phyloP scores from a whole-genome alignment of 1,140 invertebrate genomes.

The Dendroctonus valens region DNA sequence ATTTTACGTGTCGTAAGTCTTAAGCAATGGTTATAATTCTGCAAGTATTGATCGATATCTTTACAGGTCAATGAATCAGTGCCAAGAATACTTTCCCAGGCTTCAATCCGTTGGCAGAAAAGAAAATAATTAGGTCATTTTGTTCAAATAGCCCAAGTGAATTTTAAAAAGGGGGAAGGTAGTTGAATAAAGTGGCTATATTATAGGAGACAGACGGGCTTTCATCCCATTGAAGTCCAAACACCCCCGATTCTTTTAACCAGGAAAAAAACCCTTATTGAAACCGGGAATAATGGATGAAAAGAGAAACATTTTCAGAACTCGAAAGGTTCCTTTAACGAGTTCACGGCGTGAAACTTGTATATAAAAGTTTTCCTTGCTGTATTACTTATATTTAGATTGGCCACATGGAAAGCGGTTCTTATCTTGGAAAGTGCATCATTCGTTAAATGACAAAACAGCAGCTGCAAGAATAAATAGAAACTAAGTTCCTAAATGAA shows the following conservation, averaged over 20 bases:
- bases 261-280: conserved; percentile 3
- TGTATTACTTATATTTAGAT: too few species aligned
- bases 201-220: conserved; percentile 26
- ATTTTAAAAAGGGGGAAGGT: conserved; percentile 19
- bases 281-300: conserved; percentile 9
- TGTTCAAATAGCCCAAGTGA: conserved; percentile 19
- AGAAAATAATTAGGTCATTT: conserved; percentile 26
- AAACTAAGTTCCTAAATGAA: too few species aligned
- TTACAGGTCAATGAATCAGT: too few species aligned
- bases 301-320: neutral
- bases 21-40: too few species aligned
- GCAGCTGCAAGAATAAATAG: too few species aligned
- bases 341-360: too few species aligned
- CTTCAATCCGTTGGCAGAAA: conserved; percentile 8
- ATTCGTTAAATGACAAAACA: too few species aligned
- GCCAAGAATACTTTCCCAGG: neutral
- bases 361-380: too few species aligned
- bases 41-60: too few species aligned
- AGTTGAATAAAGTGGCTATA: conserved; percentile 28
- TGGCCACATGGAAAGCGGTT: too few species aligned
- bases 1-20: too few species aligned
- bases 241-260: conserved; percentile 22
- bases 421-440: too few species aligned
- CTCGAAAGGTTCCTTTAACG: conserved; percentile 2
- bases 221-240: conserved; percentile 22